Percentiles rank a stretch among this genome's conserved stretches.
Conservation (phyloP, 1,140 invertebrate genomes). For the Asobara japonica region DNA sequence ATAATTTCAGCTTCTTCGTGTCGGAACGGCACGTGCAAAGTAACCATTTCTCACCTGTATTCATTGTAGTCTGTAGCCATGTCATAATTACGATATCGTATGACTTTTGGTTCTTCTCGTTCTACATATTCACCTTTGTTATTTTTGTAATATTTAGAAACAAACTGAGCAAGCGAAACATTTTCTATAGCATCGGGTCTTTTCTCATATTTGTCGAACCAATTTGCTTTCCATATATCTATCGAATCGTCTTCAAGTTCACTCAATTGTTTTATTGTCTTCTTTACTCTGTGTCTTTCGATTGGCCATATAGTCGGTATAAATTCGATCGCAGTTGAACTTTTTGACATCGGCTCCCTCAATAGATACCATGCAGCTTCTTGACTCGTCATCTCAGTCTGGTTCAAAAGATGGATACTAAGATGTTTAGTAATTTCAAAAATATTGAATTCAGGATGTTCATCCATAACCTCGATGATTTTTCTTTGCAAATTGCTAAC, state of each 20-base stretch:
- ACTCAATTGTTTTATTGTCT: constrained; percentile 22
- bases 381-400: constrained; percentile 27
- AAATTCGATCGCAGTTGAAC: constrained; percentile 5
- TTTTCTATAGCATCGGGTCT: constrained; percentile 41
- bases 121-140: constrained; percentile 37
- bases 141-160: constrained; percentile 44
- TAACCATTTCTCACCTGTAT: constrained; percentile 50
- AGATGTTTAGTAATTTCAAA: constrained; percentile 38
- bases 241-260: constrained; percentile 28
- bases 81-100: constrained; percentile 55
- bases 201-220: constrained; percentile 48
- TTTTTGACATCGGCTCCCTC: constrained; percentile 28
- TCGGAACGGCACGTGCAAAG: constrained; percentile 49
- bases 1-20: constrained; percentile 50
- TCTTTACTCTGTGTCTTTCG: constrained; percentile 23
- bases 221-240: constrained; percentile 50
- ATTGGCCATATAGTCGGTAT: constrained; percentile 26
- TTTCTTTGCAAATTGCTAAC: constrained; percentile 51
- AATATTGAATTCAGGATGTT: constrained; percentile 49
- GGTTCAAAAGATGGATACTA: constrained; percentile 28
- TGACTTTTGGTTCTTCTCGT: constrained; percentile 44
- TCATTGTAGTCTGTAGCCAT: constrained; percentile 42
- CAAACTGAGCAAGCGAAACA: constrained; percentile 45
- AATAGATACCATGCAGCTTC: constrained; percentile 55
- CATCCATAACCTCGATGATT: constrained; percentile 51